phyloP scores from a whole-genome alignment of 1,140 invertebrate genomes.

The Battus philenor region DNA sequence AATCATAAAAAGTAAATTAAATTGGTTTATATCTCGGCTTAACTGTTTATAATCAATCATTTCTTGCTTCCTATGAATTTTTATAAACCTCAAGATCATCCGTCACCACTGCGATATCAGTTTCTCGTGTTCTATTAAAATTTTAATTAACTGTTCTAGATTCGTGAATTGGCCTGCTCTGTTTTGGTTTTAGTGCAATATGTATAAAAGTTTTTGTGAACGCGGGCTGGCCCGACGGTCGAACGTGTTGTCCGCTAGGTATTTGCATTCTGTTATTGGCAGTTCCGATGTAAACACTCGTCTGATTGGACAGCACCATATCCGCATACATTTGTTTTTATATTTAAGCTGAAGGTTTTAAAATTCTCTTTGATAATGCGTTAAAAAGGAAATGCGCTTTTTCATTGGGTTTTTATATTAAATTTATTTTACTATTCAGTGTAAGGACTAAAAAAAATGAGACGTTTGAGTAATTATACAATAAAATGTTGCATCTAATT shows the following conservation, averaged over 20 bases:
- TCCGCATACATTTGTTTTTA: conserved; percentile 13
- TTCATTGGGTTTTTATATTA: no score
- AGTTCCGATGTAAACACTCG: conserved; percentile 62
- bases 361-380: conserved; percentile 5
- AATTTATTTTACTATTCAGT: no score
- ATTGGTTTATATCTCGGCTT: background rate
- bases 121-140: conserved; percentile 15
- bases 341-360: conserved; percentile 6
- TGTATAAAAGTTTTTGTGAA: conserved; percentile 50
- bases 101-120: conserved; percentile 7
- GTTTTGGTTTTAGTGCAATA: conserved; percentile 45
- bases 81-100: conserved; percentile 2
- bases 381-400: conserved; percentile 8
- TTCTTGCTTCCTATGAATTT: background rate
- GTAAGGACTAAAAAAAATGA: no score
- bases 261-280: conserved; percentile 72
- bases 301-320: conserved; percentile 50
- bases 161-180: conserved; percentile 37
- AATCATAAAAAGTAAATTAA: no score
- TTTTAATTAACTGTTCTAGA: conserved; percentile 52
- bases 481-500: no score
- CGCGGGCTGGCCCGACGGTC: conserved; percentile 20
- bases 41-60: background rate
- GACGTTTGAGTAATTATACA: no score
- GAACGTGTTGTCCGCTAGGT: conserved; percentile 41